Conservation (phyloP, 2,797 vertebrate genomes). For the Tauraco hartlaubi region DNA sequence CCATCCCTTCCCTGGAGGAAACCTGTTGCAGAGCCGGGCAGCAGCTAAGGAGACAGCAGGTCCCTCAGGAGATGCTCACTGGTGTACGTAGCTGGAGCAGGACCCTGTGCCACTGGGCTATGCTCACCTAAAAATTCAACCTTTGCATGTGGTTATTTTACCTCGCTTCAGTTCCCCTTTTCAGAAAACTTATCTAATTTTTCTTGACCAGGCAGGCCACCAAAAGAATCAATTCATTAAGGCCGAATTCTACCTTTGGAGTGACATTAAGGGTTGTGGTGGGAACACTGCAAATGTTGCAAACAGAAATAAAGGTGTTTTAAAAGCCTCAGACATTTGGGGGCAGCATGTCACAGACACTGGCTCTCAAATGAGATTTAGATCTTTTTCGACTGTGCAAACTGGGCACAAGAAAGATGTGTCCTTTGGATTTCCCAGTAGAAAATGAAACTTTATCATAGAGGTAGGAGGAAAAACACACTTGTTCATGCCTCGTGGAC, state of each 20-base stretch:
- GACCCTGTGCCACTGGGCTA: background rate
- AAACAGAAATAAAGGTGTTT: background rate
- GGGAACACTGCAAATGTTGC: background rate
- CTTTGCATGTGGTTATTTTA: background rate
- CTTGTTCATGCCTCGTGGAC: accelerated
- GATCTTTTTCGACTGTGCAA: background rate
- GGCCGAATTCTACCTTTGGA: background rate
- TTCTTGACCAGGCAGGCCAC: background rate
- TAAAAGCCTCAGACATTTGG: background rate
- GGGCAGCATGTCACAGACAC: background rate
- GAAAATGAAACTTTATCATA: background rate
- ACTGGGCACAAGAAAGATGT: background rate
- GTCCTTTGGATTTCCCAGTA: background rate
- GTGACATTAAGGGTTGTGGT: background rate
- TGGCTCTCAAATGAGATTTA: accelerated
- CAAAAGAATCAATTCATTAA: background rate
- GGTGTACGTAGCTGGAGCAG: background rate
- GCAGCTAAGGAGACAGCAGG: background rate
- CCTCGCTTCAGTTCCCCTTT: background rate
- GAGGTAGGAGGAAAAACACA: background rate
- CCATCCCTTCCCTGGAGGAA: background rate
- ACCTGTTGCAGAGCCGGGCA: background rate
- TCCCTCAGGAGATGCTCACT: background rate
- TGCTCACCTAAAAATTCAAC: background rate
- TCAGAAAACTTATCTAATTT: background rate